phyloP scores from a whole-genome alignment of 2,888 invertebrate species.

The Iselma pallidipennis region DNA sequence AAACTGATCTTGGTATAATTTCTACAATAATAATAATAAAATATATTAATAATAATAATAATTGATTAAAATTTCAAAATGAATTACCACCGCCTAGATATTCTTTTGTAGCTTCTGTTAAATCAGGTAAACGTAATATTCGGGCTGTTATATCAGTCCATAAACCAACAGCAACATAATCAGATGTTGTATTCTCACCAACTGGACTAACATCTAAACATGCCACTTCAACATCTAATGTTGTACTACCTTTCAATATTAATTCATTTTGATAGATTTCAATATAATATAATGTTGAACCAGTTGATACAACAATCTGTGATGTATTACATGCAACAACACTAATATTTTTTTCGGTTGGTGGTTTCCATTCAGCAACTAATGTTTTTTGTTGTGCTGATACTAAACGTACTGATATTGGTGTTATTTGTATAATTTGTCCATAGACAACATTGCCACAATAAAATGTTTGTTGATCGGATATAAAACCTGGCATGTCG shows the following conservation, averaged over 20 bases:
- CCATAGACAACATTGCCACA: slow-evolving; percentile 88
- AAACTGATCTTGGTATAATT: slow-evolving; percentile 93
- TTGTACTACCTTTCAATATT: slow-evolving; percentile 67
- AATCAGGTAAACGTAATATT: slow-evolving; percentile 78
- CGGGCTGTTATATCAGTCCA: slow-evolving; percentile 98
- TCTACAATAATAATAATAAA: slow-evolving; percentile 63
- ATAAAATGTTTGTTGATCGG: slow-evolving; percentile 91
- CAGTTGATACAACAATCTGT: slow-evolving; percentile 84
- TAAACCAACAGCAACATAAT: slow-evolving; percentile 87
- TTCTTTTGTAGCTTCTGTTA: slow-evolving; percentile 83
- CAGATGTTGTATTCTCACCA: slow-evolving; percentile 65
- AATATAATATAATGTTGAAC: slow-evolving; percentile 83
- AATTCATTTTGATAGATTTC: slow-evolving; percentile 70
- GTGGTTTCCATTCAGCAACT: slow-evolving; percentile 74
- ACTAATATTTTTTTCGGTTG: slow-evolving; percentile 75
- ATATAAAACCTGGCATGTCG: slow-evolving; percentile 87
- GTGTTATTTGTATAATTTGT: slow-evolving; percentile 73
- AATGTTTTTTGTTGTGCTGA: slow-evolving; percentile 68
- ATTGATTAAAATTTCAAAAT: background rate
- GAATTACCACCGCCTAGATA: slow-evolving; percentile 78
- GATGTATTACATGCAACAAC: slow-evolving; percentile 82
- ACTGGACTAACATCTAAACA: slow-evolving; percentile 92
- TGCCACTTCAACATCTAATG: slow-evolving; percentile 92
- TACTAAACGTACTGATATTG: slow-evolving; percentile 72
- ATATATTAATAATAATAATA: background rate